Evolutionary conservation across 2,888 invertebrate species (phyloP).

Genomic region (Drosophila nigricruria): DNA sequence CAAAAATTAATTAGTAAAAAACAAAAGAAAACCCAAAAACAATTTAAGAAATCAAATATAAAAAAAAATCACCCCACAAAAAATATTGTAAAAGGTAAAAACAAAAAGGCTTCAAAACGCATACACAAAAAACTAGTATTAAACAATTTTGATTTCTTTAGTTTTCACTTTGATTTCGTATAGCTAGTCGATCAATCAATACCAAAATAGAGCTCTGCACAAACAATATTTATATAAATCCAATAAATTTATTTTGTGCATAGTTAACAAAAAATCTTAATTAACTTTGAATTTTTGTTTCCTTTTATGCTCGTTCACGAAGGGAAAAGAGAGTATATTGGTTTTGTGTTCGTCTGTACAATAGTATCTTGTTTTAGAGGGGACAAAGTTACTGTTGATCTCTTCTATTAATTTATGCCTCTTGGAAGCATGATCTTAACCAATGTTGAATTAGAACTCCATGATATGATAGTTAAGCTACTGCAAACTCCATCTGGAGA

Average conservation of each 20-base stretch:
- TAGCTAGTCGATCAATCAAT: constrained; percentile 30
- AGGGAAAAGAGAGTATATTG: not conserved
- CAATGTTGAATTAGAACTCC: too few species aligned
- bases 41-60: constrained; percentile 31
- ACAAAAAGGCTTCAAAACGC: constrained; percentile 70
- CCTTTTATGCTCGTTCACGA: not conserved
- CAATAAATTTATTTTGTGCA: constrained; percentile 28
- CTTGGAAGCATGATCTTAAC: too few species aligned
- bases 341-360: too few species aligned
- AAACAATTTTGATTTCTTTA: constrained; percentile 21
- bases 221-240: not conserved
- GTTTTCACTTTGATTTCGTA: constrained; percentile 22
- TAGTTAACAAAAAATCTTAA: constrained; percentile 14
- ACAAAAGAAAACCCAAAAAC: constrained; percentile 26
- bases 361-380: too few species aligned
- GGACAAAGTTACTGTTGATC: too few species aligned
- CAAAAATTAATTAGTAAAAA: constrained; percentile 49
- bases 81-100: constrained; percentile 77
- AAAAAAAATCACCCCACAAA: constrained; percentile 68
- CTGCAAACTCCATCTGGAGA: not conserved
- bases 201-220: constrained; percentile 16
- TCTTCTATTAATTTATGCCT: too few species aligned
- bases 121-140: constrained; percentile 66
- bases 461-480: not conserved
- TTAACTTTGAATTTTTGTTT: not conserved